Percentiles rank a stretch among this genome's conserved stretches.
Conservation (phyloP, 1,140 invertebrate genomes). For the Lasioglossum albipes region DNA sequence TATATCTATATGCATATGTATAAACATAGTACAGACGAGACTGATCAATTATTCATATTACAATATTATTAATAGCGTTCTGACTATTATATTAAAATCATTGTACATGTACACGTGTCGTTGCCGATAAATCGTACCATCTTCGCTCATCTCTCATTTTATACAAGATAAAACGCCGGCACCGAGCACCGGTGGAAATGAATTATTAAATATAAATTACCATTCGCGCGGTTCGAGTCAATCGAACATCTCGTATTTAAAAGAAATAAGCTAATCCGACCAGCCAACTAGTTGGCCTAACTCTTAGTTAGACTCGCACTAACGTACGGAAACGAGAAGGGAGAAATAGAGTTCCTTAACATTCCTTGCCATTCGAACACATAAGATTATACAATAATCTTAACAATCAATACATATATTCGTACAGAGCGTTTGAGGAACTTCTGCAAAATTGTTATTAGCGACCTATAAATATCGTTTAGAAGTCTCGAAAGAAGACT, state of each 20-base stretch:
- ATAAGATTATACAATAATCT: slow-evolving; percentile 59
- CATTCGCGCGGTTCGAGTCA: slow-evolving; percentile 38
- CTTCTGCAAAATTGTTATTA: neutral
- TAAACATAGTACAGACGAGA: slow-evolving; percentile 70
- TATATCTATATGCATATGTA: slow-evolving; percentile 61
- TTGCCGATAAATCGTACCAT: slow-evolving; percentile 59
- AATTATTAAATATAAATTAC: slow-evolving; percentile 55
- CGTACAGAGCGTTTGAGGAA: neutral
- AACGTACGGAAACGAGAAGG: slow-evolving; percentile 20
- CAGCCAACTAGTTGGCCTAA: slow-evolving; percentile 8
- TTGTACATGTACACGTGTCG: slow-evolving; percentile 66
- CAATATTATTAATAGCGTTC: slow-evolving; percentile 57
- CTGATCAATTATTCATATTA: slow-evolving; percentile 59
- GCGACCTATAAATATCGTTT: neutral
- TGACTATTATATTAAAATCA: slow-evolving; percentile 50
- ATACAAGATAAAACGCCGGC: slow-evolving; percentile 53
- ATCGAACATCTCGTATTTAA: slow-evolving; percentile 36
- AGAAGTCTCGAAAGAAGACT: neutral
- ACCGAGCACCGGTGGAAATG: slow-evolving; percentile 13
- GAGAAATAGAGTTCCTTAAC: slow-evolving; percentile 24
- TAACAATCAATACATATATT: slow-evolving; percentile 40
- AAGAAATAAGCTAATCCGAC: slow-evolving; percentile 40
- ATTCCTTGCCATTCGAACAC: slow-evolving; percentile 37
- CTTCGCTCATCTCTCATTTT: slow-evolving; percentile 38
- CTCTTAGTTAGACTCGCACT: neutral